Evolutionary conservation across 2,113 vertebrate genomes (phyloP).

Genomic region (Fulica atra): DNA sequence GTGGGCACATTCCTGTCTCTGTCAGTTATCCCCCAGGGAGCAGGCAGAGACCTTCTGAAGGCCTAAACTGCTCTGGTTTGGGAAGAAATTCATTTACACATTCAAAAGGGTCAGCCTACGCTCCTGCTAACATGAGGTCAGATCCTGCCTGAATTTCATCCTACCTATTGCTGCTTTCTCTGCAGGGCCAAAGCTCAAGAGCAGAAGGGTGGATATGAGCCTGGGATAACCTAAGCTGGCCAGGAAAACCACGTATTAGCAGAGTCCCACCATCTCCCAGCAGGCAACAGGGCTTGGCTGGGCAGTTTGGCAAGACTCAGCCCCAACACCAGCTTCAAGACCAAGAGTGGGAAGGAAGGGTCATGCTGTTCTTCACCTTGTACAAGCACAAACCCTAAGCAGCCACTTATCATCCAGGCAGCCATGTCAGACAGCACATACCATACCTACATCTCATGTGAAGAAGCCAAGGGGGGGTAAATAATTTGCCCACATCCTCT

Average conservation of each 20-base stretch:
- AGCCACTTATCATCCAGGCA: background rate
- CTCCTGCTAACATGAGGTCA: background rate
- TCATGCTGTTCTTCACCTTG: background rate
- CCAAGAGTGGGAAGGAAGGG: background rate
- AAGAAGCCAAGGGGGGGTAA: background rate
- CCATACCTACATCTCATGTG: accelerated
- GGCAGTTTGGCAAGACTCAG: background rate
- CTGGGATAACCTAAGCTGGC: background rate
- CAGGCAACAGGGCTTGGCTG: background rate
- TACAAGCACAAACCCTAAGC: background rate
- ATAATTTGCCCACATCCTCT: background rate
- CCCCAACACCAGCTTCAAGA: background rate
- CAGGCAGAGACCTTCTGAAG: background rate
- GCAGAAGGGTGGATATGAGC: background rate
- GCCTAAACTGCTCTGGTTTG: background rate
- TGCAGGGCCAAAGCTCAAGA: background rate
- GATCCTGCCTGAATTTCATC: background rate
- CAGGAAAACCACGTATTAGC: background rate
- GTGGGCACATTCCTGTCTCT: background rate
- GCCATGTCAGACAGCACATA: background rate
- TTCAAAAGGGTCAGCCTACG: background rate
- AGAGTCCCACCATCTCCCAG: background rate
- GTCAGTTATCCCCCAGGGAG: background rate
- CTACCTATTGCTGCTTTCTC: background rate
- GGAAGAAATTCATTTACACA: background rate